Base-by-base conservation (phyloP, 2,797 vertebrate species). In the Gobionotothen gibberifrons region DNA sequence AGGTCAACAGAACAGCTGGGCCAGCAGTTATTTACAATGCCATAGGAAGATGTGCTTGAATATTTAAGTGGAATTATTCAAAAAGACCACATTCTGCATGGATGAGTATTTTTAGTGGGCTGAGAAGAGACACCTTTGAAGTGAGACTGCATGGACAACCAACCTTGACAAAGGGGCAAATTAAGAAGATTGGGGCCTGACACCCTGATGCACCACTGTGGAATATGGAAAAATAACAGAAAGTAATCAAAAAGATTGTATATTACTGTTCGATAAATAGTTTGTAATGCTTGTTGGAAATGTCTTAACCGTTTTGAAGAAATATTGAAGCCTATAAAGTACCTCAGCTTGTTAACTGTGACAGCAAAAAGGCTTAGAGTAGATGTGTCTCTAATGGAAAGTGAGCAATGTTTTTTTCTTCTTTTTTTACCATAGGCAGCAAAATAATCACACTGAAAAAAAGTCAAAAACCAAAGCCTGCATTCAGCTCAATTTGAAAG, bases 281-380 rank as follows among this genome's bases (percentile, higher is more conserved):
- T 76, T 75, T 73, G 43, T 65, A 75, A 59, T 55, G 69, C 47
- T 76, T 29, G 3, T 82, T 67, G 51, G 57, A 72, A 77, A 85
- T 62, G 58, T 83, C 29, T 75, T 62, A 9, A 54, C 40, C 1
- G 15, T 80, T 68, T 82, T 26, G 61, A 78, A 58, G 43, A 79
- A 78, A 64, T 52, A 62, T 53, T 60, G 64, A 87, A 80, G 79
- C 74, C 69, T 73, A 54, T 79, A 4, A 80, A 70, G 85, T 83
- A 90, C 88, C 83, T 90, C 89, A 89, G 76, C 76, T 81, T n/a
- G 3, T 71, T 76, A 84, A 79, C 80, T 87, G 83, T 82, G 65
- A 84, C 52, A 76, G 54, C 12, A 58, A 51, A 60, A 67, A 66
- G 60, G 72, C 51, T 70, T 54, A 29, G 40, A 79, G 57, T 52